A percentile compares a stretch with the other conserved stretches of the same genome.
phyloP scores from a whole-genome alignment of 2,797 vertebrate species.

The Danio jaintianensis region DNA sequence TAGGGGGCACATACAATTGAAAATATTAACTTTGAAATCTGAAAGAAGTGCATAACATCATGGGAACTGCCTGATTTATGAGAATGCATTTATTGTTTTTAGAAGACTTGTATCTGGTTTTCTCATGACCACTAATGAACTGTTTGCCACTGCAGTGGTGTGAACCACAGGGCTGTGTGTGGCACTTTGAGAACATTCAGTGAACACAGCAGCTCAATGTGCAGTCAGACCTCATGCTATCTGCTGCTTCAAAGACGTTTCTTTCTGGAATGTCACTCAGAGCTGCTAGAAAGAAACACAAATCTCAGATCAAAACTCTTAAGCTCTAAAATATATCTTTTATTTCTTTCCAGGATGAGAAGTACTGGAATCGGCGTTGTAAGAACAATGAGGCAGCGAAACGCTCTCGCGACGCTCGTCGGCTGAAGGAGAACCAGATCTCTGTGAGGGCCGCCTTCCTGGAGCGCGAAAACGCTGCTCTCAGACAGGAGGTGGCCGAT shows the following conservation, averaged over 20 bases:
- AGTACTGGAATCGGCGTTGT: constrained; percentile 91
- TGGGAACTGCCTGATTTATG: not conserved
- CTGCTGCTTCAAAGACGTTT: constrained; percentile 1
- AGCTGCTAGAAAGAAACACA: not conserved
- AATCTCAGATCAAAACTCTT: no score
- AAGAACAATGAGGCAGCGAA: constrained; percentile 96
- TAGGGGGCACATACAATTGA: no score
- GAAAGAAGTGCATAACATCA: not conserved
- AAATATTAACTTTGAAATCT: not conserved
- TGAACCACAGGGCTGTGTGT: constrained; percentile 30
- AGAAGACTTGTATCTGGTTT: not conserved
- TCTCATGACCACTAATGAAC: constrained; percentile 8
- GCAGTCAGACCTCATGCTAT: constrained; percentile 8
- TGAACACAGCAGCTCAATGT: constrained; percentile 15
- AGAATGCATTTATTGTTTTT: not conserved
- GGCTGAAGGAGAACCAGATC: constrained; percentile 95
- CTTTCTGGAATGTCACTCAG: constrained; percentile 29
- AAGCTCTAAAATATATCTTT: not conserved
- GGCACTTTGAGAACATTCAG: constrained; percentile 4
- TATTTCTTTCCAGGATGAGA: constrained; percentile 82
- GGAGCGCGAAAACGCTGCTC: constrained; percentile 90
- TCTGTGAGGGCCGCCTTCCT: constrained; percentile 91
- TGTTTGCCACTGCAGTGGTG: not conserved
- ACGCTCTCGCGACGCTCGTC: constrained; percentile 90
- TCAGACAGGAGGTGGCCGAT: constrained; percentile 90